Percentiles rank a stretch among this genome's conserved stretches.
phyloP scores from a whole-genome alignment of 1,140 invertebrate species.

The Trichomalopsis sarcophagae region DNA sequence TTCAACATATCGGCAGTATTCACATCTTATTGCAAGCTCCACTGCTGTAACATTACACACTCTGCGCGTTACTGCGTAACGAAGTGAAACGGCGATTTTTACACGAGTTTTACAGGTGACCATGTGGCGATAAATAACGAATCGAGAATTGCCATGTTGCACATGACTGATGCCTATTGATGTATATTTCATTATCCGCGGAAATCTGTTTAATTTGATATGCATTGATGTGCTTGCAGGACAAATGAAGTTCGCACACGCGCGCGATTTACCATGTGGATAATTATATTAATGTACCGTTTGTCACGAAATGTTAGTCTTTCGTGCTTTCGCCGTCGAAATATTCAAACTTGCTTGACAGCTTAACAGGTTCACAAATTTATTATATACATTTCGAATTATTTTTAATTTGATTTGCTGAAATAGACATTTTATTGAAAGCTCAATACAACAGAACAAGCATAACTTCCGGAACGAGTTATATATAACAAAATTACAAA shows the following conservation, averaged over 20 bases:
- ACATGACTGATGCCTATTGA: not conserved
- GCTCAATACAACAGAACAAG: no score
- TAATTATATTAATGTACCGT: no score
- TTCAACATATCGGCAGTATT: constrained; percentile 19
- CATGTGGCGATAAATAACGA: not conserved
- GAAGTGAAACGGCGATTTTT: not conserved
- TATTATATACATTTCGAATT: no score
- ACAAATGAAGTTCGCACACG: not conserved
- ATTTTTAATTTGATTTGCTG: no score
- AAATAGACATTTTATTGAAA: no score
- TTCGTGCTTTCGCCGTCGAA: not conserved
- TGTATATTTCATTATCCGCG: constrained; percentile 16
- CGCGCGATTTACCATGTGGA: not conserved
- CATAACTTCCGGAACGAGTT: no score
- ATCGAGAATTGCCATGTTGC: not conserved
- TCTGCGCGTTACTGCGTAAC: not conserved
- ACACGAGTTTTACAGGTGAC: not conserved
- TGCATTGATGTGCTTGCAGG: constrained; percentile 7
- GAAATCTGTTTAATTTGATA: not conserved
- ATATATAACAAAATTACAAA: no score
- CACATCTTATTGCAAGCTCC: not conserved
- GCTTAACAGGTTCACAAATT: no score
- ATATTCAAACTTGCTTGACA: no score
- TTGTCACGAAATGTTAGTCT: no score
- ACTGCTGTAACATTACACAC: not conserved